Evolutionary conservation across 2,113 vertebrate species (phyloP).

Genomic region (Dipodomys ordii): DNA sequence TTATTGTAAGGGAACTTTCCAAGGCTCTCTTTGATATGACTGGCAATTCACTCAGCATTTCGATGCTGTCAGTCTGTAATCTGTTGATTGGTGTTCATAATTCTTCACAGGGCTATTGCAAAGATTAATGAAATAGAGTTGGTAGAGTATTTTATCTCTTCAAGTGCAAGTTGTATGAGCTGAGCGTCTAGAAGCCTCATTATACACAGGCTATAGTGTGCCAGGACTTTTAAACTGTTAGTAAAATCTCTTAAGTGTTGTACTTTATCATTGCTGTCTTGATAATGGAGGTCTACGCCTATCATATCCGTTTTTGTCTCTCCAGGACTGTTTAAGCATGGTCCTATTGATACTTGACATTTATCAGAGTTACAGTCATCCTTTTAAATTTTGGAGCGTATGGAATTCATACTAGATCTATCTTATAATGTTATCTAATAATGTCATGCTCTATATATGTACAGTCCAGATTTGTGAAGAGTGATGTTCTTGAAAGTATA

Average conservation of each 20-base stretch:
- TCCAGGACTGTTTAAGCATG: slow-evolving; percentile 70
- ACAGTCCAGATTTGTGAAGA: slow-evolving; percentile 20
- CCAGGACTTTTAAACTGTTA: slow-evolving; percentile 82
- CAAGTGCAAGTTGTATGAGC: slow-evolving; percentile 70
- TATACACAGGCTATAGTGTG: slow-evolving; percentile 64
- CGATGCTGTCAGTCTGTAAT: slow-evolving; percentile 61
- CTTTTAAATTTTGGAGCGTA: slow-evolving; percentile 48
- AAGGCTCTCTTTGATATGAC: slow-evolving; percentile 10
- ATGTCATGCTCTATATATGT: slow-evolving; percentile 42
- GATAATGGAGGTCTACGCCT: slow-evolving; percentile 70
- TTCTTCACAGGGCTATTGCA: slow-evolving; percentile 78
- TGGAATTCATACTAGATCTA: slow-evolving; percentile 56
- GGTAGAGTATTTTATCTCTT: slow-evolving; percentile 77
- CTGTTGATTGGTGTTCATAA: slow-evolving; percentile 80
- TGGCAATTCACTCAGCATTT: slow-evolving; percentile 65
- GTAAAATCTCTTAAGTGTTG: slow-evolving; percentile 81
- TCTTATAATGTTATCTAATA: slow-evolving; percentile 59
- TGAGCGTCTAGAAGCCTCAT: slow-evolving; percentile 79
- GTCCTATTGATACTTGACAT: slow-evolving; percentile 71
- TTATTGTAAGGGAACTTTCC: slow-evolving; percentile 13
- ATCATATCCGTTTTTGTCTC: slow-evolving; percentile 71
- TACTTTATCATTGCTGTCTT: slow-evolving; percentile 79
- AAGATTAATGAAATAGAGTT: slow-evolving; percentile 81
- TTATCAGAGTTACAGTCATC: slow-evolving; percentile 71
- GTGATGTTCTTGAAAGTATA: neutral